Base-by-base conservation (phyloP, 1,140 invertebrate genomes). In the Brachionus koreanus region DNA sequence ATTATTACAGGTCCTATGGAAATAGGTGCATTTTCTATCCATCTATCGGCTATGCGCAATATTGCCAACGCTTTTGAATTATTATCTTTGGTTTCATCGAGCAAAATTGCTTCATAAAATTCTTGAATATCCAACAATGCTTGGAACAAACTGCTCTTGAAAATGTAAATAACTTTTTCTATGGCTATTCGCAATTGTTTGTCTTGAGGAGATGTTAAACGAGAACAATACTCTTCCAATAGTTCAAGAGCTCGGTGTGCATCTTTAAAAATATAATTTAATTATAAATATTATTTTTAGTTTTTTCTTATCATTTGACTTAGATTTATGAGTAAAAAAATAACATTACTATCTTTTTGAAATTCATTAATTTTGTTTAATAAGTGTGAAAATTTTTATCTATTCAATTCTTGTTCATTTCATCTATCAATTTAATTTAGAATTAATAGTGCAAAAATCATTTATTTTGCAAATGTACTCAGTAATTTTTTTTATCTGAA, bases 101-200 rank as follows among this genome's bases (percentile, higher is more conserved):
- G 91, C 83, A 98, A 91, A 65, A 96, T 97, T 84, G 96, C 91
- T 90, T 98, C 96, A 90, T 98, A 98, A 89, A 98, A 98, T 89
- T 98, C 96, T 91, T 98, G 96, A 86, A 98, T 98, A 91, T 98
- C 96, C 89, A 98, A 90, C 84, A 98, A 90, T 83, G 96, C 95
- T 89, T 98, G 96, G 90, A 98, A 98, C 77, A 98, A 92, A 84
- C 95, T 91, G 84, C 94, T 97, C 89, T 98, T 98, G 91, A 98
- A 98, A 88, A 98, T 97, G 83, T 94, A 91, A 86, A 98, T 98
- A 86, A 98, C 95, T 85, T 95, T 91, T 90, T 98, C 96, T 86
- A 98, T 97, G 84, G 95, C 95, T 84, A 94, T 92, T 85, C 95
- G 91, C 63, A 98, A 91, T 86, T 96, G 95, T 86, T 95, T 93